phyloP scores from a whole-genome alignment of 2,888 invertebrate genomes.

The Onthophagus sagittarius region DNA sequence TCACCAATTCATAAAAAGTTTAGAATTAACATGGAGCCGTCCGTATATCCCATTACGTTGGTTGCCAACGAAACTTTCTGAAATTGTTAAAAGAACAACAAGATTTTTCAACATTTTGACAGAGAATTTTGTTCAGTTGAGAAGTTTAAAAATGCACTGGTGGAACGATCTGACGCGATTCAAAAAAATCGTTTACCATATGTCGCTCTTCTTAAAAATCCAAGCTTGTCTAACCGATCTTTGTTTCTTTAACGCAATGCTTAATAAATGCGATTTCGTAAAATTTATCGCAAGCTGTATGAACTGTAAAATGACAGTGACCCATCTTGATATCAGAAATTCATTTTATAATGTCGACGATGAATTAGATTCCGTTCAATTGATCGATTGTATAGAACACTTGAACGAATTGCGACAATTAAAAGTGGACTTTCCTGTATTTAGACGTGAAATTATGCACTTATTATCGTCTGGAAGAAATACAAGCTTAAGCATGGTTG shows the following conservation, averaged over 20 bases:
- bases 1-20: slow-evolving; percentile 47
- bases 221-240: slow-evolving; percentile 46
- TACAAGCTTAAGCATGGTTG: slow-evolving; percentile 41
- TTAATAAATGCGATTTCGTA: slow-evolving; percentile 47
- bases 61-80: slow-evolving; percentile 44
- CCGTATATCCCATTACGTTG: slow-evolving; percentile 45
- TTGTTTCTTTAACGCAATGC: slow-evolving; percentile 48
- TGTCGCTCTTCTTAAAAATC: slow-evolving; percentile 43
- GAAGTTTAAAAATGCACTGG: slow-evolving; percentile 47
- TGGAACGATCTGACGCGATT: slow-evolving; percentile 50
- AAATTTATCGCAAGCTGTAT: slow-evolving; percentile 47
- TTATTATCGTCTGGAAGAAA: slow-evolving; percentile 46
- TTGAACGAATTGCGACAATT: slow-evolving; percentile 44
- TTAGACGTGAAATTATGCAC: slow-evolving; percentile 47
- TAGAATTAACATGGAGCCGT: slow-evolving; percentile 51
- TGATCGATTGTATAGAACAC: slow-evolving; percentile 41
- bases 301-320: slow-evolving; percentile 42
- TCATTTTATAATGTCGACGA: slow-evolving; percentile 49
- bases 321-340: slow-evolving; percentile 47
- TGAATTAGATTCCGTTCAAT: slow-evolving; percentile 32
- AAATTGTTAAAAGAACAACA: slow-evolving; percentile 45
- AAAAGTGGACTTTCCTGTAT: slow-evolving; percentile 50
- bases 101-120: slow-evolving; percentile 39
- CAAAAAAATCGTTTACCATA: slow-evolving; percentile 42
- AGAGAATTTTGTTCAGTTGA: slow-evolving; percentile 44